phyloP scores from a whole-genome alignment of 2,797 vertebrate species.

The Forpus xanthops region DNA sequence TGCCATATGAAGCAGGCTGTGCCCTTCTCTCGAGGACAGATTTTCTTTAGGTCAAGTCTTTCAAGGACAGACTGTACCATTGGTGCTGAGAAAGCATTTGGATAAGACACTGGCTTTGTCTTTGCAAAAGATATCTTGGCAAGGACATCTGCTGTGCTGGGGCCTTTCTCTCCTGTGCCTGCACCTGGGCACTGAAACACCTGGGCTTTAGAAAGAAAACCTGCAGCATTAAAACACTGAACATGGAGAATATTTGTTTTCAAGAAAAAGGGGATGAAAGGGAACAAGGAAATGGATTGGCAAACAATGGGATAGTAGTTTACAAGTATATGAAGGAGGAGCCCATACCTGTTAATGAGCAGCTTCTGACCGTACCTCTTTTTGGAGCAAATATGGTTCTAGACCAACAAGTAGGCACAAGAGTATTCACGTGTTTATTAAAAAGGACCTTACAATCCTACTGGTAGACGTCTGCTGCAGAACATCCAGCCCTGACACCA shows the following conservation, averaged over 20 bases:
- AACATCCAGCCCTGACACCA: background rate
- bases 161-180: background rate
- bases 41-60: background rate
- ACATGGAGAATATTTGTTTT: background rate
- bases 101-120: background rate
- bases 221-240: background rate
- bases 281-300: background rate
- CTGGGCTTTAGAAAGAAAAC: background rate
- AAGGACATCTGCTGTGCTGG: fast-evolving
- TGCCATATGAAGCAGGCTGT: background rate
- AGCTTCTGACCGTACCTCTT: background rate
- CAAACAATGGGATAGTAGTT: background rate
- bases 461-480: background rate
- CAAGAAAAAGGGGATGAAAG: background rate
- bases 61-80: background rate
- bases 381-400: background rate
- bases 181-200: background rate
- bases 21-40: background rate
- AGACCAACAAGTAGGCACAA: background rate
- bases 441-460: background rate
- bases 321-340: background rate
- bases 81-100: background rate
- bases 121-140: background rate
- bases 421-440: background rate
- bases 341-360: background rate